phyloP scores from a whole-genome alignment of 2,113 vertebrate genomes.

The Canis aureus region DNA sequence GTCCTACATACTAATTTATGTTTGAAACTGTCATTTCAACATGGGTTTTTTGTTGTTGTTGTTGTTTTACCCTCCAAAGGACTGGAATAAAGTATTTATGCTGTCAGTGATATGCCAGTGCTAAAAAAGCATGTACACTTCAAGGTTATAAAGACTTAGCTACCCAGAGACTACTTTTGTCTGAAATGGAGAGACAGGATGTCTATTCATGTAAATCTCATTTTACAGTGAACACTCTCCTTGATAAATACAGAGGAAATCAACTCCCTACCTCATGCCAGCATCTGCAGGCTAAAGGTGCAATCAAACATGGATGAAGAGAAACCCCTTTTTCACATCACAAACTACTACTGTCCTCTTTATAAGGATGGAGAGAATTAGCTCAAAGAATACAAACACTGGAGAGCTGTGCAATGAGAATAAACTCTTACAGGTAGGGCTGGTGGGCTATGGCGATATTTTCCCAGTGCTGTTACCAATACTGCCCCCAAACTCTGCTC shows the following conservation, averaged over 20 bases:
- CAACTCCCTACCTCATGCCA: background rate
- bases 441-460: background rate
- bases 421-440: background rate
- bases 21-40: background rate
- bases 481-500: background rate
- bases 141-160: background rate
- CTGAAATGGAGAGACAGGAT: background rate
- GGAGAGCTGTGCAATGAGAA: background rate
- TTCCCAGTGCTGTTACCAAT: background rate
- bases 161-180: background rate
- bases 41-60: background rate
- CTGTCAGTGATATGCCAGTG: background rate
- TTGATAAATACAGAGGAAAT: background rate
- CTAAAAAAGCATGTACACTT: background rate
- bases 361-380: background rate
- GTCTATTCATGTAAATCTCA: background rate
- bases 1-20: background rate
- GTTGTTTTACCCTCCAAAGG: background rate
- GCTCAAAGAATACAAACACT: background rate
- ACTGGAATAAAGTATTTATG: background rate
- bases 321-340: background rate
- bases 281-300: background rate
- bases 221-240: background rate
- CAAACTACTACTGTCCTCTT: background rate
- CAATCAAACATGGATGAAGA: slow-evolving; percentile 6